These are phyloP conservation scores for Anthophora plumipes DNA, from an alignment of 2,888 invertebrate genomes.

Conservation along the genomic window DNA sequence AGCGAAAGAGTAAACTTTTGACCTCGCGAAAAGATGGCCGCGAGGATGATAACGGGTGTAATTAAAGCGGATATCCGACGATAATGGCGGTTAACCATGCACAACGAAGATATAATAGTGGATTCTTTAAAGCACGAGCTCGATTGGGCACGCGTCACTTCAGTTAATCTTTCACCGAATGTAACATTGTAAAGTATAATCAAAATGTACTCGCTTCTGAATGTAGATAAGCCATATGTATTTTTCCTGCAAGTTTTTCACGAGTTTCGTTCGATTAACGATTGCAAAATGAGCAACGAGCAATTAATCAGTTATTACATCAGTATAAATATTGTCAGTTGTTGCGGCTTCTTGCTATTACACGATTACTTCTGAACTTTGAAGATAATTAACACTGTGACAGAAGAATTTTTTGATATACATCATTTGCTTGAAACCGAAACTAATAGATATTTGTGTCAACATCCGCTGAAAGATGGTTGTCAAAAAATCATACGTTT, in stretches of 20 bases:
- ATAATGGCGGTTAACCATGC: slow-evolving; percentile 1
- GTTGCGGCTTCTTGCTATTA: background rate
- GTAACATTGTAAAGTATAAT: slow-evolving; percentile 8
- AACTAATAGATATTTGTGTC: too few relatives aligned
- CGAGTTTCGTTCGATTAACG: background rate
- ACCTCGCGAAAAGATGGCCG: slow-evolving; percentile 39
- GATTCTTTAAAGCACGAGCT: slow-evolving; percentile 6
- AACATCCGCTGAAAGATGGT: too few relatives aligned
- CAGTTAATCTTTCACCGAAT: background rate
- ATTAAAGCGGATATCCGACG: slow-evolving; percentile 37
- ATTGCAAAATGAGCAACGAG: background rate
- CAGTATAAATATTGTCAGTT: background rate
- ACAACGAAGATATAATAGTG: background rate
- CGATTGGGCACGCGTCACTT: background rate
- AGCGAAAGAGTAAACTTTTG: slow-evolving; percentile 32
- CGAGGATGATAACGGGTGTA: slow-evolving; percentile 32
- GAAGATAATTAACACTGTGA: background rate
- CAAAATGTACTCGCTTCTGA: background rate
- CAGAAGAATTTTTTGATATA: too few relatives aligned
- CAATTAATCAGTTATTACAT: background rate
- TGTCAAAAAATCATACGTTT: too few relatives aligned
- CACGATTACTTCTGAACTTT: background rate
- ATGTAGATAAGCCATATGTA: background rate
- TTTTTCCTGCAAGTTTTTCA: background rate
- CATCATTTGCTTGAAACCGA: too few relatives aligned